Base-by-base conservation (phyloP, 64 coral and sea anemone genomes). In the Montipora capricornis region DNA sequence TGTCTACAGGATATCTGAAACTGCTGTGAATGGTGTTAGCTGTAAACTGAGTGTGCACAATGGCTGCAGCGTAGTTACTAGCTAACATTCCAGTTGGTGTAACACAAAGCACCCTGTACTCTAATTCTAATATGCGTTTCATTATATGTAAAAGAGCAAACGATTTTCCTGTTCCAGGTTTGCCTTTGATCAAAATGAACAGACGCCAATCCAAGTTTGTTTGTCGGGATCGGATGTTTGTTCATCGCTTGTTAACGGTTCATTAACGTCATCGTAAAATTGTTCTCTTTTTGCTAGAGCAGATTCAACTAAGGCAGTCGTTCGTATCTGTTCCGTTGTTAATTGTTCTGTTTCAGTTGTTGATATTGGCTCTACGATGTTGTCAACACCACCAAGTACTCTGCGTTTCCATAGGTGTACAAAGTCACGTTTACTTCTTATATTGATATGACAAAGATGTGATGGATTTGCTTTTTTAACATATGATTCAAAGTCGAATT, bases 81-180 rank as follows among this genome's bases (percentile, higher is more conserved):
- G 62, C 9, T 4, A 90, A 17, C 6, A 89, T 24, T 1, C 76
- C 74, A 11, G 76, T 90, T 2, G 88, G 88, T 0, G 57, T 29
- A 37, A 59, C 44, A 7, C 77, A 76, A 3, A 49, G 44, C 0
- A 80, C 76, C 8, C 14, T 37, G 17, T 68, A 68, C 1, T 48
- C 8, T 10, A 58, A 3, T 0, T 10, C 4, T 8, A 67, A 6
- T 1, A 46, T 20, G 4, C 71, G n/a, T 13, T 22, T 0, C 1
- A 90, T 90, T 0, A 12, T 26, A 5, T 17, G 7, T 5, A 77
- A 77, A 9, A 90, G 19, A 15, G 77, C 88, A 16, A 76, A 73
- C 0, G 73, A 17, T 78, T 89, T 78, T 24, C 87, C 74, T 46
- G 74, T 77, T 0, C 88, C 88, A 9, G 88, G 88, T 80, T 90